Evolutionary conservation across 2,113 vertebrate species (phyloP).

Genomic region (Aspidoscelis tigris): DNA sequence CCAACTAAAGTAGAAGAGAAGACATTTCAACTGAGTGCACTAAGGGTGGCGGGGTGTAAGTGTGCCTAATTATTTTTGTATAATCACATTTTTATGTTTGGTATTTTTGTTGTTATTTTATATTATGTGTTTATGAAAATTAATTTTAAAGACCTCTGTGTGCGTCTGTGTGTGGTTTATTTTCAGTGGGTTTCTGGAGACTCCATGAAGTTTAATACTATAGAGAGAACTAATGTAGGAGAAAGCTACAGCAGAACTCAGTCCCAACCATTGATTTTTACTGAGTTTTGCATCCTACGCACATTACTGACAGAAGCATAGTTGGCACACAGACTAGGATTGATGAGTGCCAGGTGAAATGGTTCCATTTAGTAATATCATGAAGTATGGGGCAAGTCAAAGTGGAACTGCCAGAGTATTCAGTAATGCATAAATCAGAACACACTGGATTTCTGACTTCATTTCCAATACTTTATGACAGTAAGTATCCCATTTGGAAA

Average conservation of each 20-base stretch:
- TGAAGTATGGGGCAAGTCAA: conserved; percentile 41
- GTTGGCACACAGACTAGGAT: conserved; percentile 27
- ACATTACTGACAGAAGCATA: neutral
- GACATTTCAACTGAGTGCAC: too few species aligned
- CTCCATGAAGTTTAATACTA: neutral
- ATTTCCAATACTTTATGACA: neutral
- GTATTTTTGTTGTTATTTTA: too few species aligned
- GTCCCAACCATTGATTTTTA: neutral
- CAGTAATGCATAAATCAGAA: conserved; percentile 24
- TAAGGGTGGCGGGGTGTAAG: too few species aligned
- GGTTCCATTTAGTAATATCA: conserved; percentile 44
- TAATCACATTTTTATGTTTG: too few species aligned
- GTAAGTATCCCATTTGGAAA: conserved; percentile 18
- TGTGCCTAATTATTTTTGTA: too few species aligned
- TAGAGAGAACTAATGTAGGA: neutral
- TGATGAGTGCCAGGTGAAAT: conserved; percentile 31
- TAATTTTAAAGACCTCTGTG: too few species aligned
- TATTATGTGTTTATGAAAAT: too few species aligned
- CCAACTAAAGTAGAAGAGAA: too few species aligned
- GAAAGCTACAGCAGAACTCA: neutral
- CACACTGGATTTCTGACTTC: neutral
- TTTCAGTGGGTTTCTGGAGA: too few species aligned
- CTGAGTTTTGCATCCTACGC: neutral
- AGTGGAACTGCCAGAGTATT: conserved; percentile 38
- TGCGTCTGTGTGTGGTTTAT: too few species aligned